Base-by-base conservation (phyloP, 2,797 vertebrate genomes). In the Sibirionetta formosa region DNA sequence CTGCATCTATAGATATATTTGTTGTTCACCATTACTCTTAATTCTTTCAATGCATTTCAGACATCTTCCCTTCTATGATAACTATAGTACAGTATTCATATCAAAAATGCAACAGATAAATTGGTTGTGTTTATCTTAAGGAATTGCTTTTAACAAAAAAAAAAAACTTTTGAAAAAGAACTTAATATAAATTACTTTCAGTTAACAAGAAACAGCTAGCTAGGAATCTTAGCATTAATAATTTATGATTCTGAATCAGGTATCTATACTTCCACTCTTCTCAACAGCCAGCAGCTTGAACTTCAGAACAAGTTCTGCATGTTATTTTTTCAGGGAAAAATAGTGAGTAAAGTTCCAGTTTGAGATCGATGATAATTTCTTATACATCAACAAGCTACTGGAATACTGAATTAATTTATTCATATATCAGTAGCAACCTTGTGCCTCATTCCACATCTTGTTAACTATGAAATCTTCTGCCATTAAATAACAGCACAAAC, bases 161-260 rank as follows among this genome's bases (percentile, higher is more conserved):
- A n/a, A n/a, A n/a, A n/a, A n/a, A n/a, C n/a, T 33, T 60, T 48
- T 70, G 40, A 70, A 88, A 63, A 42, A 36, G 1, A 72, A 33
- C 22, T 77, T 85, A 40, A 35, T 56, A 57, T 35, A 81, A 71
- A 51, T 1, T 0, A 48, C 20, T 51, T 17, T 24, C 14, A 50
- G 22, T 54, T 48, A 51, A 2, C 12, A 36, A 72, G 66, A 56
- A 65, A 58, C 19, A 57, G 12, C 31, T 63, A n/a, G 46, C 5
- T 44, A 91, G 54, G 14, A 48, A 65, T 24, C 11, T 57, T 26
- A 46, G 26, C 46, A 57, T 40, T 53, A 82, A 40, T 11, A 35
- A n/a, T 7, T 29, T 51, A 46, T 0, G 3, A 53, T 46, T 71
- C 54, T 24, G 14, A 3, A 0, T 53, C 40, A 40, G 8, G 3